Base-by-base conservation (phyloP, 2,888 invertebrate species). In the Nomada ruficornis region DNA sequence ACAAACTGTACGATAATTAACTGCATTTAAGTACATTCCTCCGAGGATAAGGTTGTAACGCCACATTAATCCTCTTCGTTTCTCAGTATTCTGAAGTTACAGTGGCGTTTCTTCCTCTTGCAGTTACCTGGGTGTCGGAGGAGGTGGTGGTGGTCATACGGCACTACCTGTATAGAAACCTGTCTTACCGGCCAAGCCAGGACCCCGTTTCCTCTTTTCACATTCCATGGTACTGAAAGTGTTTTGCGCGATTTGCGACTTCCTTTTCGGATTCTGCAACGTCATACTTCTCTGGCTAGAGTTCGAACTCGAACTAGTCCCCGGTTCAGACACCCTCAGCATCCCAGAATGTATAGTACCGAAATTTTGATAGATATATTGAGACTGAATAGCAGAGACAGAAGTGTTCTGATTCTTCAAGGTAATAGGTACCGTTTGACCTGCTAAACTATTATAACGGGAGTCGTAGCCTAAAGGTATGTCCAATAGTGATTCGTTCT, bases 101-200 rank as follows among this genome's bases (percentile, higher is more conserved):
- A 93, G 89, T 62, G 90, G 90, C 78, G 92, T 92, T 82, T 93
- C 93, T 75, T 93, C 91, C 88, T 93, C 91, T 77, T 88, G 86
- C 87, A 93, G 92, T 93, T 94, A 94, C 91, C 92, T 93, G 1
- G 92, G 91, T 23, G 91, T 89, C 75, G 92, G 91, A 80, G 92
- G 91, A 60, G 93, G 92, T n/a, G 92, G 91, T 91, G 93, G 93
- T 86, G 93, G 93, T 94, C 94, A 94, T 93, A 94, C 94, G 15
- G 94, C 93, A 77, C 93, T 94, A 18, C 93, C 94, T 0, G 92
- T 89, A 50, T 93, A 93, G 68, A 93, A 93, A 59, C 91, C 90
- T 54, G 89, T 82, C 74, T 93, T 93, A 18, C 86, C 86, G 20
- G 90, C 82, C 62, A 90, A 23, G 0, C 88, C 90, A 7, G 89